Evolutionary conservation across 2,797 vertebrate genomes (phyloP).

Genomic region (Pempheris klunzingeri): DNA sequence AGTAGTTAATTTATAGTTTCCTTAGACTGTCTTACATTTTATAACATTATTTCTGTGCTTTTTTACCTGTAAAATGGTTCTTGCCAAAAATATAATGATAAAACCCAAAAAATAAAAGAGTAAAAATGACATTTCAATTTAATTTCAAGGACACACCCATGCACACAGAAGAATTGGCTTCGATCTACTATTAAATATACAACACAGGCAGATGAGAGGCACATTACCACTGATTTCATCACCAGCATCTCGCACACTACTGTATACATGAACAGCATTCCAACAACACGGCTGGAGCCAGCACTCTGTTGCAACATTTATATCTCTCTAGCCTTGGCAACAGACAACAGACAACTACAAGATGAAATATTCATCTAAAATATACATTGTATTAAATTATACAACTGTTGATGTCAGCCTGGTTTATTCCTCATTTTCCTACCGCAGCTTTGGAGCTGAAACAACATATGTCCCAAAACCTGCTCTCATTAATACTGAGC

Average conservation of each 20-base stretch:
- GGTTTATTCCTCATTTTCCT: conserved; percentile 22
- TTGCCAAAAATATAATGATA: too few relatives aligned
- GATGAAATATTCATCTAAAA: conserved; percentile 56
- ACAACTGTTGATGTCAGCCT: conserved; percentile 12
- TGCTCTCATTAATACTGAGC: not conserved
- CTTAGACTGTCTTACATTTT: too few relatives aligned
- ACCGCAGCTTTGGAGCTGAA: not conserved
- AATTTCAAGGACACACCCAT: conserved; percentile 1
- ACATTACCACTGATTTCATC: conserved; percentile 64
- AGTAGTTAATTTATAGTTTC: too few relatives aligned
- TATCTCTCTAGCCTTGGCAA: not conserved
- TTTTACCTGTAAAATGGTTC: not conserved
- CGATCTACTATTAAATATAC: conserved; percentile 56
- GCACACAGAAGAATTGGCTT: conserved; percentile 10
- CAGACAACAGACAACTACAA: conserved; percentile 16
- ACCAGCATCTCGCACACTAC: conserved; percentile 36
- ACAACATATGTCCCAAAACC: not conserved
- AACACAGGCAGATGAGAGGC: conserved; percentile 43
- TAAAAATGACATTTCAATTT: not conserved
- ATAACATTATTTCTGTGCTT: not conserved
- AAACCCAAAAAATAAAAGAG: too few relatives aligned
- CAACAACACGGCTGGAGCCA: conserved; percentile 11
- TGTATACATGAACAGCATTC: conserved; percentile 29
- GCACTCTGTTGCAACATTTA: conserved; percentile 53
- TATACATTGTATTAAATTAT: conserved; percentile 39